phyloP scores from a whole-genome alignment of 1,140 invertebrate species.

The Heliconius melpomene region DNA sequence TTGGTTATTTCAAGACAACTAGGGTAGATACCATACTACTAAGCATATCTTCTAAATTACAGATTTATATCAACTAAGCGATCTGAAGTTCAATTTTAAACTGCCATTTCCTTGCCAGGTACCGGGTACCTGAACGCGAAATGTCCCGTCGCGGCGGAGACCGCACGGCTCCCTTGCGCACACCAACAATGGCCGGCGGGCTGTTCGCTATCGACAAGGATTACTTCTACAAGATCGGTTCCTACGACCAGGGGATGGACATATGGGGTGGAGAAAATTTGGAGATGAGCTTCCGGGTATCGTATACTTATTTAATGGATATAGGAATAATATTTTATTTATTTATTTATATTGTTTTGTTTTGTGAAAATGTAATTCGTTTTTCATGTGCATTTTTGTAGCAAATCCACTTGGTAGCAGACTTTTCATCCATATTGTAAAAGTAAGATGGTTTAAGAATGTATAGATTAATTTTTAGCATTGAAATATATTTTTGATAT shows the following conservation, averaged over 20 bases:
- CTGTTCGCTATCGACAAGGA: constrained; percentile 98
- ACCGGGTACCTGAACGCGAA: constrained; percentile 96
- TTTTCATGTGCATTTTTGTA: background rate
- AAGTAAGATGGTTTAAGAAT: background rate
- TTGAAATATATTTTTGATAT: background rate
- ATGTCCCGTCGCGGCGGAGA: constrained; percentile 94
- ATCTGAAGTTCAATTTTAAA: background rate
- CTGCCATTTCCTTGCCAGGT: constrained; percentile 83
- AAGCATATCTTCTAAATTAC: background rate
- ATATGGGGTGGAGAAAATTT: constrained; percentile 99
- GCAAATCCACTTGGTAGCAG: background rate
- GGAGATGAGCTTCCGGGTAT: constrained; percentile 99
- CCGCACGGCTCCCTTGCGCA: constrained; percentile 93
- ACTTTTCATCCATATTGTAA: background rate
- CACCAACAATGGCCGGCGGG: constrained; percentile 99
- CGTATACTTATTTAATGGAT: constrained; percentile 32
- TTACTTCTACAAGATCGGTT: constrained; percentile 98
- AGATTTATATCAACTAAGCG: background rate
- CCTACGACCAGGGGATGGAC: constrained; percentile 99
- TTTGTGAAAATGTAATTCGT: background rate
- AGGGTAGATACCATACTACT: background rate
- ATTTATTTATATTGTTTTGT: background rate
- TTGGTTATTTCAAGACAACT: no score
- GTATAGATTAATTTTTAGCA: background rate
- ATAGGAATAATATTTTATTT: background rate